Evolutionary conservation across 2,797 vertebrate species (phyloP).

Genomic region (Trematomus bernacchii): DNA sequence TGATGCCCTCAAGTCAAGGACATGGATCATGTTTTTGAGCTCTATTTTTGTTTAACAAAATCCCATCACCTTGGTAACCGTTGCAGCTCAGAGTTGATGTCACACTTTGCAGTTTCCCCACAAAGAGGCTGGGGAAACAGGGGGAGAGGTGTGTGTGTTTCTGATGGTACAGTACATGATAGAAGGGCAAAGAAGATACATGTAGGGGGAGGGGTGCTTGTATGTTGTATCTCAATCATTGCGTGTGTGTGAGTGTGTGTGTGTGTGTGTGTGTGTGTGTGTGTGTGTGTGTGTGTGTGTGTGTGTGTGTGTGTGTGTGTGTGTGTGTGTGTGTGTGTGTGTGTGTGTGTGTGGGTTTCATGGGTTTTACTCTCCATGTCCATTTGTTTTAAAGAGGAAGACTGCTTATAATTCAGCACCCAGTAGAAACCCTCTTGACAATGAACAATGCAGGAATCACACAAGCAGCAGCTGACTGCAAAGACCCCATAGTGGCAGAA

Average conservation of each 20-base stretch:
- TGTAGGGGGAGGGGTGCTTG: slow-evolving; percentile 35
- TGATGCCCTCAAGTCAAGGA: slow-evolving; percentile 59
- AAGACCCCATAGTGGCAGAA: no score
- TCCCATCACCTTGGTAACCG: slow-evolving; percentile 79
- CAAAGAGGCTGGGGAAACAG: slow-evolving; percentile 27
- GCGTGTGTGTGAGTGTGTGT: slow-evolving; percentile 7
- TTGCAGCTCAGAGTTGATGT: slow-evolving; percentile 64
- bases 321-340: slow-evolving; percentile 16
- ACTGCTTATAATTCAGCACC: no score
- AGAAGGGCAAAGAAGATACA: slow-evolving; percentile 16
- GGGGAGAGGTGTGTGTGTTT: slow-evolving; percentile 47
- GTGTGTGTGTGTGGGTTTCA: neutral
- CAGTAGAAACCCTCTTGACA: no score
- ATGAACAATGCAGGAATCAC: no score
- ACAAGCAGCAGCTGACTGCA: no score
- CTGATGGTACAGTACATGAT: slow-evolving; percentile 20
- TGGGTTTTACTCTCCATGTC: no score
- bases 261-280: slow-evolving; percentile 17
- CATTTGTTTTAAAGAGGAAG: no score
- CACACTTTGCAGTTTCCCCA: slow-evolving; percentile 25
- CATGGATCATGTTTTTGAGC: slow-evolving; percentile 7
- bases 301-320: slow-evolving; percentile 12
- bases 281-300: slow-evolving; percentile 11
- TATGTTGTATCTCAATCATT: slow-evolving; percentile 38
- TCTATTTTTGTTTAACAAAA: slow-evolving; percentile 39